Base-by-base conservation (phyloP, 2,888 invertebrate species). In the Drosophila kanekoi region DNA sequence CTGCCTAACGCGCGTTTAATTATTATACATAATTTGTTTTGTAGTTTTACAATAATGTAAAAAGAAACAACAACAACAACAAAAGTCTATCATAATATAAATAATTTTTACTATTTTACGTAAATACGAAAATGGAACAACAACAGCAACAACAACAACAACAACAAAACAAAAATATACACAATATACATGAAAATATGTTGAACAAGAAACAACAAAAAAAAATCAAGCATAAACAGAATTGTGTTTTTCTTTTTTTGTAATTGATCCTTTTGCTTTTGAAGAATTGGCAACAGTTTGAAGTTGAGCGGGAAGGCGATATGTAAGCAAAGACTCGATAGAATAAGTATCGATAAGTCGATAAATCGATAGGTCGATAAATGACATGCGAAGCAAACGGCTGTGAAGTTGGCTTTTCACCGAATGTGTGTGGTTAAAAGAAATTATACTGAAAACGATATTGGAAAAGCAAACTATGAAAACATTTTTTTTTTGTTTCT, bases 391-490 rank as follows among this genome's bases (percentile, higher is more conserved):
- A 80, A 80, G 84, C 73, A 82, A 87, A 87, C 56, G 85, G 85
- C 85, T 86, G 85, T 86, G 85, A 86, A 87, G 82, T 85, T 87
- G 82, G 80, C 79, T 84, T 70, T 79, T 56, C 64, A 61, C 65
- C 47, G 61, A 77, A 59, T 59, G 53, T 43, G 54, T 41, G 33
- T 56, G 43, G 16, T 38, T 43, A 28, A 13, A 53, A 40, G 14
- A 43, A 47, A 51, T 43, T 53, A 45, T 45, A 44, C 57, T 60
- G 41, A 41, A 18, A 49, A 32, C 28, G 48, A 41, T 56, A 58
- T 58, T 60, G 59, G 59, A 54, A 61, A 72, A 63, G 71, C 59
- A 47, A 58, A 58, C 72, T 56, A 52, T 18, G 54, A 65, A 49
- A 58, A 10, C 16, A 54, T 63, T 51, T 51, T 14, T 51, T 37